A percentile compares a stretch with the other conserved stretches of the same genome.
These are phyloP conservation scores for Ashinkailepas kermadecensis DNA, from an alignment of 2,888 invertebrate genomes.

Conservation along the genomic window DNA sequence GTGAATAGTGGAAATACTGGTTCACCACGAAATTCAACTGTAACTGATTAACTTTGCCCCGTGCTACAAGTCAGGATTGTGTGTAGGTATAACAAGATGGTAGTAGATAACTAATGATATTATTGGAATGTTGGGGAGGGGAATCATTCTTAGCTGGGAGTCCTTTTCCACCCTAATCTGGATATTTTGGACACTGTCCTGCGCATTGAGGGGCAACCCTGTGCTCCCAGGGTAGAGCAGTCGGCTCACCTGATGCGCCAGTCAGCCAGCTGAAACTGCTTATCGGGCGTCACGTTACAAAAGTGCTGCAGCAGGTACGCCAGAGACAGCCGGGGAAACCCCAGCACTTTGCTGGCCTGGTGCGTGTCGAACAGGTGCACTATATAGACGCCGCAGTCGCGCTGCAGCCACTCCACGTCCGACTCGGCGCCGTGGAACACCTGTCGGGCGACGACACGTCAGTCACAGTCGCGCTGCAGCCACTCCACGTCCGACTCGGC, in stretches of 20 bases:
- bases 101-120: no score
- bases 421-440: slow-evolving; percentile 84
- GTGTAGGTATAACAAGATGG: no score
- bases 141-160: no score
- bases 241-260: slow-evolving; percentile 70
- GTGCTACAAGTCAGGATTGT: no score
- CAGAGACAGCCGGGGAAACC: slow-evolving; percentile 62
- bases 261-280: slow-evolving; percentile 87
- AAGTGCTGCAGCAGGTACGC: slow-evolving; percentile 69
- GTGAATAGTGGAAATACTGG: no score
- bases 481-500: slow-evolving; percentile 47
- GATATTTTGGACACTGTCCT: no score
- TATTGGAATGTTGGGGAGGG: no score
- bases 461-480: slow-evolving; percentile 88
- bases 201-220: no score
- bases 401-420: slow-evolving; percentile 89
- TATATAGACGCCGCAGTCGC: slow-evolving; percentile 88
- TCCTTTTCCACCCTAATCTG: no score
- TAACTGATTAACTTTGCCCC: no score
- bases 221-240: background rate
- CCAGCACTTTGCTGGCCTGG: slow-evolving; percentile 69
- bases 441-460: slow-evolving; percentile 42
- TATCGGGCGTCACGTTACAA: slow-evolving; percentile 71
- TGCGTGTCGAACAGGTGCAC: slow-evolving; percentile 97
- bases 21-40: no score